A percentile compares a stretch with the other conserved stretches of the same genome.
Evolutionary conservation across 2,113 vertebrate genomes (phyloP).

Genomic region (Perca fluviatilis): DNA sequence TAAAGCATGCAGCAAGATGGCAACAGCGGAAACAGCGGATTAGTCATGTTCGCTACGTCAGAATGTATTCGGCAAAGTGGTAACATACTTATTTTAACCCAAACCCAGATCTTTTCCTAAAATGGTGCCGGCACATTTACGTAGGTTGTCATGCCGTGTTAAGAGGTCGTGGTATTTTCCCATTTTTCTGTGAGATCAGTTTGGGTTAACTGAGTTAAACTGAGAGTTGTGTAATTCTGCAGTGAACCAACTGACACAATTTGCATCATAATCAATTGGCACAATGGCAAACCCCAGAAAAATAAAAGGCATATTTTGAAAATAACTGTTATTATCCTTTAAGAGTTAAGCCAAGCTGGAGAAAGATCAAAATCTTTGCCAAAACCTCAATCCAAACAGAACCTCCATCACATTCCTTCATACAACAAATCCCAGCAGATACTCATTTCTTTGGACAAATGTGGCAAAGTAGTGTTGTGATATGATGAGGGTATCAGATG

Average conservation of each 20-base stretch:
- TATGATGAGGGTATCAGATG: constrained; percentile 9
- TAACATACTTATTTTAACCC: too few relatives aligned
- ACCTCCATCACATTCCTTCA: constrained; percentile 45
- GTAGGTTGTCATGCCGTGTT: too few relatives aligned
- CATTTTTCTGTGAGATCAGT: background rate
- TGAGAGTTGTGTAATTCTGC: background rate
- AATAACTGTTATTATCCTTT: constrained; percentile 39
- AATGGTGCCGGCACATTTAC: too few relatives aligned
- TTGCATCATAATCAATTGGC: constrained; percentile 23
- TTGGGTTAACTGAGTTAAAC: background rate
- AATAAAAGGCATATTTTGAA: background rate
- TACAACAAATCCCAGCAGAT: constrained; percentile 19
- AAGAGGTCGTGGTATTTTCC: too few relatives aligned
- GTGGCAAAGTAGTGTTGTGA: background rate
- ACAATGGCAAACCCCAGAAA: background rate
- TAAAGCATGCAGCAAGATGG: too few relatives aligned
- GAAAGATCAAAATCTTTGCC: constrained; percentile 23
- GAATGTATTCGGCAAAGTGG: too few relatives aligned
- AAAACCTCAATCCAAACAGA: constrained; percentile 52
- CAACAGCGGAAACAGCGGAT: too few relatives aligned
- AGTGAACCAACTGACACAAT: background rate
- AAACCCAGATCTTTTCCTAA: too few relatives aligned
- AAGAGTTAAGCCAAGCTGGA: constrained; percentile 24
- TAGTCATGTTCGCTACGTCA: too few relatives aligned
- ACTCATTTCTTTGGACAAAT: background rate